phyloP scores from a whole-genome alignment of 2,113 vertebrate species.

The Ia io region DNA sequence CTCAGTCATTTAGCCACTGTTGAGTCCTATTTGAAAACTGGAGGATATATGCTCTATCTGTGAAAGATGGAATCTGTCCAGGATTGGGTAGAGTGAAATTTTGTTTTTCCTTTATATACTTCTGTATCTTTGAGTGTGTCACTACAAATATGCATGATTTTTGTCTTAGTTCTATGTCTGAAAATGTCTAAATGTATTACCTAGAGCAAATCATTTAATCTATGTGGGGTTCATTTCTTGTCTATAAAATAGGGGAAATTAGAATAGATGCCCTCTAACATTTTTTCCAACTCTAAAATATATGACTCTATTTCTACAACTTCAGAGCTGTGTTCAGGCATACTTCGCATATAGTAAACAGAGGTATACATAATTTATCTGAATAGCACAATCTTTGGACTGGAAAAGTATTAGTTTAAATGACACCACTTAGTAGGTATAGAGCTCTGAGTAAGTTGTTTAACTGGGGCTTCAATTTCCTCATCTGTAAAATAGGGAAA shows the following conservation, averaged over 20 bases:
- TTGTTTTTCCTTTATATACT: not conserved
- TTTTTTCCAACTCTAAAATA: not conserved
- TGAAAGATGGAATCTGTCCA: not conserved
- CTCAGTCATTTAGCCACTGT: not conserved
- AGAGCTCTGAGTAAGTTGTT: not conserved
- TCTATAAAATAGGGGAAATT: not conserved
- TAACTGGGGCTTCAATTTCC: not conserved
- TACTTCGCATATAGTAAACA: not conserved
- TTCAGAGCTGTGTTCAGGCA: not conserved
- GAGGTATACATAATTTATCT: not conserved
- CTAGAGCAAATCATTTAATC: not conserved
- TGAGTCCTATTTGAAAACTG: not conserved
- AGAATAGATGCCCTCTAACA: not conserved
- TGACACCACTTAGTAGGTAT: not conserved
- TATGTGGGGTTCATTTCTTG: not conserved
- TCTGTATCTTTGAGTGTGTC: not conserved
- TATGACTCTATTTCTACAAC: not conserved
- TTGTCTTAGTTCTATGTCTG: not conserved
- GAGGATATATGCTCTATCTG: not conserved
- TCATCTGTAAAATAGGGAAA: not conserved
- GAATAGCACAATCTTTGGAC: not conserved
- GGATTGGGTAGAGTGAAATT: not conserved
- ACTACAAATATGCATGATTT: not conserved
- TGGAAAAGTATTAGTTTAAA: not conserved
- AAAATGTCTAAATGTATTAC: slow-evolving; percentile 4